Conservation (phyloP, 2,888 invertebrate genomes). For the Drosophila mayaguana region DNA sequence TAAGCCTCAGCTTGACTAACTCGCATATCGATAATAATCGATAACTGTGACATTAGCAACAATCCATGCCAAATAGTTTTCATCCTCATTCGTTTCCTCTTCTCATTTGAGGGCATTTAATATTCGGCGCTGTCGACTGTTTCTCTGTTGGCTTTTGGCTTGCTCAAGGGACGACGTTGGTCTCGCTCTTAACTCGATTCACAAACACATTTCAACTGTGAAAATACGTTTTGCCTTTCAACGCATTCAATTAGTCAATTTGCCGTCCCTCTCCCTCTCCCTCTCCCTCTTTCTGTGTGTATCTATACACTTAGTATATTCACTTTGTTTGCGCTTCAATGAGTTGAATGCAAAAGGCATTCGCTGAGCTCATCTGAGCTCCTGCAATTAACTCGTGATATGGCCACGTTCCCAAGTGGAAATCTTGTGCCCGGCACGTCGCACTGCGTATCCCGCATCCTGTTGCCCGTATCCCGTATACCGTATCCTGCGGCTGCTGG, state of each 20-base stretch:
- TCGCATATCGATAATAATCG: not conserved
- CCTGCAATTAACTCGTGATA: slow-evolving; percentile 57
- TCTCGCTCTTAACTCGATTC: slow-evolving; percentile 30
- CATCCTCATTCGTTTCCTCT: not conserved
- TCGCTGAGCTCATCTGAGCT: slow-evolving; percentile 17
- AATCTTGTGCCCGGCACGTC: not conserved
- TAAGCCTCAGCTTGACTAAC: too few relatives aligned
- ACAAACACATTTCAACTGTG: slow-evolving; percentile 60
- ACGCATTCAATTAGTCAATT: slow-evolving; percentile 65
- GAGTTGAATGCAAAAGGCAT: slow-evolving; percentile 53
- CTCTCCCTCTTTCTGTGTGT: not conserved
- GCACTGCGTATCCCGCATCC: slow-evolving; percentile 3
- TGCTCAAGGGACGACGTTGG: slow-evolving; percentile 8
- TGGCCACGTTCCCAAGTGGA: slow-evolving; percentile 6
- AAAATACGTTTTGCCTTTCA: slow-evolving; percentile 56
- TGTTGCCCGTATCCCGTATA: not conserved
- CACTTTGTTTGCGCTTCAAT: slow-evolving; percentile 59
- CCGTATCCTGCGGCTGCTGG: slow-evolving; percentile 9
- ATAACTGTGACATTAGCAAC: too few relatives aligned
- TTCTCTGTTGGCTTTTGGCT: not conserved
- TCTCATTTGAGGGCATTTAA: not conserved
- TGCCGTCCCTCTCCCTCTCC: not conserved
- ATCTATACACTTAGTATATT: slow-evolving; percentile 49
- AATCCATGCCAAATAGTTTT: not conserved
- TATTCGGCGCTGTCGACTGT: not conserved